These are phyloP conservation scores for Leptestheria dahalacensis DNA, from an alignment of 1,140 invertebrate species.

Conservation along the genomic window DNA sequence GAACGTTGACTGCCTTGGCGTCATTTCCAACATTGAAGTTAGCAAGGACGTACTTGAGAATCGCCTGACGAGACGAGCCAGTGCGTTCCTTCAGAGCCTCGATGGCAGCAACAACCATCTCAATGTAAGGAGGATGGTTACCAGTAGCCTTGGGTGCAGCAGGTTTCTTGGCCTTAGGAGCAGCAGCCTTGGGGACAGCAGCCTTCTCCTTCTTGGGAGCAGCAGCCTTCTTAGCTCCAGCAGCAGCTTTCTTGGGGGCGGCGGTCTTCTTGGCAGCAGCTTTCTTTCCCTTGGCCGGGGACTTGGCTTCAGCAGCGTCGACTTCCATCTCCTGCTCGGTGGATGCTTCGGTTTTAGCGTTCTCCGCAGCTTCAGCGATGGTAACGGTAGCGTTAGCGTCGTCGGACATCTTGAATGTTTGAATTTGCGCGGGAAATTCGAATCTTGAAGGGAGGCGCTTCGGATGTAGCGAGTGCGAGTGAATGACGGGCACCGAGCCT, in stretches of 20 bases:
- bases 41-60: constrained; percentile 44
- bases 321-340: constrained; percentile 3
- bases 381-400: neutral
- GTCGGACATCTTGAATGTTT: neutral
- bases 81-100: constrained; percentile 39
- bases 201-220: neutral
- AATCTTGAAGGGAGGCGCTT: neutral
- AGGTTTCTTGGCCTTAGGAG: constrained; percentile 3
- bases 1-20: constrained; percentile 37
- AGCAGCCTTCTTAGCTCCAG: constrained; percentile 1
- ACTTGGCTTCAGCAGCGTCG: constrained; percentile 1
- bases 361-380: neutral
- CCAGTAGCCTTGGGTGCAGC: constrained; percentile 11
- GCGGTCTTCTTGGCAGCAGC: constrained; percentile 11
- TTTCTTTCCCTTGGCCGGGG: neutral
- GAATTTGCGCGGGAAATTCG: neutral
- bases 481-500: neutral
- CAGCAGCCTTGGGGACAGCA: neutral
- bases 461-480: neutral
- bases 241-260: constrained; percentile 10
- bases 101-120: constrained; percentile 39
- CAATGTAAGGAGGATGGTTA: constrained; percentile 25
- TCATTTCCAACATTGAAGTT: constrained; percentile 41
- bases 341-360: constrained; percentile 1
- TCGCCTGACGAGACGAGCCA: constrained; percentile 42